Percentiles rank a stretch among this genome's conserved stretches.
Evolutionary conservation across 1,140 invertebrate species (phyloP).

Genomic region (Calephelis virginiensis): DNA sequence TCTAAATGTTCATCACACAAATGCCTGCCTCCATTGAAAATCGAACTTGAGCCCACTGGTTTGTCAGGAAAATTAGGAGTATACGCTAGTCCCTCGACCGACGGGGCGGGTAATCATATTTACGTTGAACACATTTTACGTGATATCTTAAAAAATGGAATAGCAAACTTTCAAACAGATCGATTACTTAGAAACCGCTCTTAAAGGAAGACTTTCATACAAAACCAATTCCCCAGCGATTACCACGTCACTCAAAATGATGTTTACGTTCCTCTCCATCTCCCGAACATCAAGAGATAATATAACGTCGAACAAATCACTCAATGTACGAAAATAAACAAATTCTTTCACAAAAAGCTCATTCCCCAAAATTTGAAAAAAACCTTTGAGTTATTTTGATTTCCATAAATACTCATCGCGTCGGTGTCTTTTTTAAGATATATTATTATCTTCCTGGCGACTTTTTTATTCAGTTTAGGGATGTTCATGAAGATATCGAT

Average conservation of each 20-base stretch:
- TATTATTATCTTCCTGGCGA: constrained; percentile 58
- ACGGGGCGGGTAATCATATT: too few species aligned
- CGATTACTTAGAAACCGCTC: background rate
- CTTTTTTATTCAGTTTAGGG: constrained; percentile 45
- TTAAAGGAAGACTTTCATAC: background rate
- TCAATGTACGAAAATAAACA: constrained; percentile 61
- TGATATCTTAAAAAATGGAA: too few species aligned
- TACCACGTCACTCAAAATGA: constrained; percentile 20
- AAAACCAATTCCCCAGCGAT: constrained; percentile 32
- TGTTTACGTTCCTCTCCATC: constrained; percentile 37
- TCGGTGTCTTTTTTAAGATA: constrained; percentile 58
- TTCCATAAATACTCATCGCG: constrained; percentile 69
- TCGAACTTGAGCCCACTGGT: too few species aligned
- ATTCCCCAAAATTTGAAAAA: constrained; percentile 69
- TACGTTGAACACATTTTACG: too few species aligned
- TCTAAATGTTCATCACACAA: too few species aligned
- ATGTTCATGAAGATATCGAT: constrained; percentile 28
- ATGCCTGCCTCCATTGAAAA: too few species aligned
- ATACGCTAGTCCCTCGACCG: too few species aligned
- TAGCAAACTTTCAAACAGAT: background rate
- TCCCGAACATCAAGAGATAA: constrained; percentile 31
- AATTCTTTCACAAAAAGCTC: constrained; percentile 54
- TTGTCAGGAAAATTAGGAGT: too few species aligned
- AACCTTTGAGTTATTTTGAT: constrained; percentile 60
- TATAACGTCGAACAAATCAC: constrained; percentile 58